phyloP scores from a whole-genome alignment of 2,113 vertebrate species.

The Dascyllus trimaculatus region DNA sequence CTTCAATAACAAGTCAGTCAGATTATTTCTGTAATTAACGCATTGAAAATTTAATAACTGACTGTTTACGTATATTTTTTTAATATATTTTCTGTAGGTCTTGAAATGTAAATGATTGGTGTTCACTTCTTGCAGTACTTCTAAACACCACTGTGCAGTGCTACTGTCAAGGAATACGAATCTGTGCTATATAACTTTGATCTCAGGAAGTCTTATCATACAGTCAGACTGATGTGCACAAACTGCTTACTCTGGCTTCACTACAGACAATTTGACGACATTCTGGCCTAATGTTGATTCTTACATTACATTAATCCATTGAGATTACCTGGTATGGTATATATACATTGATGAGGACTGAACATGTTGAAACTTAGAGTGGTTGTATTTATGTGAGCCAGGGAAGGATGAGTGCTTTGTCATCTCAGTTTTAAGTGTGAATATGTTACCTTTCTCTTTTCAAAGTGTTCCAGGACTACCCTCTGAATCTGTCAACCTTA shows the following conservation, averaged over 20 bases:
- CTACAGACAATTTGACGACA: background rate
- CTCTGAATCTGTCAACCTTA: too few species aligned
- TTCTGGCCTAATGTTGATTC: background rate
- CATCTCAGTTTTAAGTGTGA: too few species aligned
- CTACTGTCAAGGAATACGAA: slow-evolving; percentile 2
- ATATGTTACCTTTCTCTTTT: too few species aligned
- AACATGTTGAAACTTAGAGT: background rate
- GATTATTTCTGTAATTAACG: too few species aligned
- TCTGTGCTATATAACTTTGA: background rate
- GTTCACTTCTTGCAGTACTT: slow-evolving; percentile 22
- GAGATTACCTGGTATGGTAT: background rate
- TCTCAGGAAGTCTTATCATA: background rate
- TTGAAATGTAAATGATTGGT: background rate
- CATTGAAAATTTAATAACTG: too few species aligned
- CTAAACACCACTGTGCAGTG: slow-evolving; percentile 25
- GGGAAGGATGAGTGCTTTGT: background rate
- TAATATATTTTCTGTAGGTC: too few species aligned
- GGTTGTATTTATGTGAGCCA: background rate
- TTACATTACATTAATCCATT: background rate
- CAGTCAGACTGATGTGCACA: background rate
- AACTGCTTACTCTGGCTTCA: background rate
- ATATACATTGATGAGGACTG: too few species aligned
- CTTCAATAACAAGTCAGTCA: too few species aligned
- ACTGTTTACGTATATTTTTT: too few species aligned
- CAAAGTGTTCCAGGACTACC: too few species aligned